phyloP scores from a whole-genome alignment of 2,113 vertebrate species.

The Callocephalon fimbriatum region DNA sequence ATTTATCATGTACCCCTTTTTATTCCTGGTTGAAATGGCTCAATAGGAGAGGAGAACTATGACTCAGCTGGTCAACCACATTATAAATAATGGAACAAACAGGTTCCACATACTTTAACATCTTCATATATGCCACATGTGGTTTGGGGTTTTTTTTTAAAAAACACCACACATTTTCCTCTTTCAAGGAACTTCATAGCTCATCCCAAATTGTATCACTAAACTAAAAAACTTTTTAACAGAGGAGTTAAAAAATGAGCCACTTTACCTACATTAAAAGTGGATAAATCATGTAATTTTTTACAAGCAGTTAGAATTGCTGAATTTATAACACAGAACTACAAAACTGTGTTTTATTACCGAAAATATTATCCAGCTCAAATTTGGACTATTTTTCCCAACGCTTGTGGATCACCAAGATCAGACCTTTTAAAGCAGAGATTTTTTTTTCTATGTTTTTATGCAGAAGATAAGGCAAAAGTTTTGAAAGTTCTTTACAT shows the following conservation, averaged over 20 bases:
- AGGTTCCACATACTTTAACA: not conserved
- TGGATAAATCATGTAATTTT: not conserved
- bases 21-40: not conserved
- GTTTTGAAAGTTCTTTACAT: not conserved
- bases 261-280: not conserved
- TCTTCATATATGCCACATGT: fast-evolving
- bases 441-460: not conserved
- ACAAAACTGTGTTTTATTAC: not conserved
- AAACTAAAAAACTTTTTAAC: not conserved
- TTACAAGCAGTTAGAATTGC: not conserved
- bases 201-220: not conserved
- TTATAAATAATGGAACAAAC: not conserved
- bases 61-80: not conserved
- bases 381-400: not conserved
- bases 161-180: not conserved
- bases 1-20: not conserved
- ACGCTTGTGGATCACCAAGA: not conserved
- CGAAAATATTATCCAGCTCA: not conserved
- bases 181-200: not conserved
- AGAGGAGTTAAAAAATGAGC: not conserved
- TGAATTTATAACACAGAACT: not conserved
- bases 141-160: not conserved
- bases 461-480: not conserved
- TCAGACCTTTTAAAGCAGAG: not conserved
- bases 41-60: not conserved